Conservation (phyloP, 2,797 vertebrate genomes). For the Cheracebus regulus region DNA sequence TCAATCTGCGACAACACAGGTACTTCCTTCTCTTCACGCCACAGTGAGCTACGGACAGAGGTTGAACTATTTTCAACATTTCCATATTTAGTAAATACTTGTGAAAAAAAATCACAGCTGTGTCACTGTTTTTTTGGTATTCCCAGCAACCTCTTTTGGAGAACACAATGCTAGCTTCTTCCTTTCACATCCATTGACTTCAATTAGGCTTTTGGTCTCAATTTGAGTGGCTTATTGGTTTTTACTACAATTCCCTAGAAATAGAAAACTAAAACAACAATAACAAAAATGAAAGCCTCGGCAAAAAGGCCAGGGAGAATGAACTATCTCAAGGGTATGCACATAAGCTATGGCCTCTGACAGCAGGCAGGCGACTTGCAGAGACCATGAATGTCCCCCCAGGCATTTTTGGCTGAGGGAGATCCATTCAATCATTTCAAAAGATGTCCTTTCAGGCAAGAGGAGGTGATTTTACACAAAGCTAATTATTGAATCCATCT, state of each 20-base stretch:
- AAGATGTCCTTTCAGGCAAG: neutral
- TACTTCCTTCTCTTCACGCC: neutral
- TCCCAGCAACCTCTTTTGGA: neutral
- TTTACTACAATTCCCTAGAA: neutral
- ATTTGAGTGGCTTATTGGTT: neutral
- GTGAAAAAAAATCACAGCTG: neutral
- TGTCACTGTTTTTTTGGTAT: too few species aligned
- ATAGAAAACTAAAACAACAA: neutral
- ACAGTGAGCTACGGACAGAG: neutral
- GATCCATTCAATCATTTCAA: neutral
- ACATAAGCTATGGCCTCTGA: neutral
- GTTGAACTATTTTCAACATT: neutral
- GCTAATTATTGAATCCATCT: neutral
- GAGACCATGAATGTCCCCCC: accelerated
- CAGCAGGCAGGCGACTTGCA: neutral
- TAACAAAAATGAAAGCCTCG: accelerated
- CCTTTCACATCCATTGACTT: neutral
- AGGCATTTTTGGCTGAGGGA: neutral
- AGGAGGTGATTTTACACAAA: neutral
- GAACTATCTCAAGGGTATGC: neutral
- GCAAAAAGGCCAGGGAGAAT: neutral
- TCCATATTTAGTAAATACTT: neutral
- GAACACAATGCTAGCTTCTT: neutral
- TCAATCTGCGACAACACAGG: neutral
- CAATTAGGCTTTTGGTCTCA: neutral